Evolutionary conservation across 2,797 vertebrate genomes (phyloP).

Genomic region (Bradypodion ventrale): DNA sequence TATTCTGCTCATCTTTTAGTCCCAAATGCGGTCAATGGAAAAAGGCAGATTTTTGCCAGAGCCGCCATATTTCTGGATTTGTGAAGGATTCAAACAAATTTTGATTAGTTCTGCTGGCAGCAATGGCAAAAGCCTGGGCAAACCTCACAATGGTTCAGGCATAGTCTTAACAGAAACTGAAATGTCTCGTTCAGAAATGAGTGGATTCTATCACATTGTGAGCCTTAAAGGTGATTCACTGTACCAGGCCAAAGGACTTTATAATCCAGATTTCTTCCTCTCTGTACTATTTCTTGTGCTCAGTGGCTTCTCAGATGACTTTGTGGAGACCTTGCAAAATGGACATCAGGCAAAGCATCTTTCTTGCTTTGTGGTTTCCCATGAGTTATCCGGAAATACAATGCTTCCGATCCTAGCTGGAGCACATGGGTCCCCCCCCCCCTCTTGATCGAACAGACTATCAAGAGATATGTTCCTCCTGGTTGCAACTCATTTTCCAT

Average conservation of each 20-base stretch:
- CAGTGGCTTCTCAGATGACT: neutral
- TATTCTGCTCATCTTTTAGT: conserved; percentile 56
- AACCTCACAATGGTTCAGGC: neutral
- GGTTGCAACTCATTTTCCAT: too few species aligned
- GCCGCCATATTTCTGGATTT: conserved; percentile 41
- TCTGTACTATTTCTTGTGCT: neutral
- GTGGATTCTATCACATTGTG: neutral
- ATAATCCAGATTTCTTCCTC: neutral
- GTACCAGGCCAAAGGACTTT: neutral
- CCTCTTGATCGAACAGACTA: too few species aligned
- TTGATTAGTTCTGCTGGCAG: conserved; percentile 27
- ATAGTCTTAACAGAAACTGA: conserved; percentile 4
- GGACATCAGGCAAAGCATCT: neutral
- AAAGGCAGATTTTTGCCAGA: conserved; percentile 64
- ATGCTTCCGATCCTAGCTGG: neutral
- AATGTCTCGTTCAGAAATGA: neutral
- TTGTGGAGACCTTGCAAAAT: neutral
- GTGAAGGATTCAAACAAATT: conserved; percentile 30
- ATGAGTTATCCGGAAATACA: neutral
- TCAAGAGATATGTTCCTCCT: too few species aligned
- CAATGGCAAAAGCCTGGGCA: neutral
- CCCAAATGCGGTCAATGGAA: conserved; percentile 66
- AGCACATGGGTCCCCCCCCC: too few species aligned
- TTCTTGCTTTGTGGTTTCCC: neutral
- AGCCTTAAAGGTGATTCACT: neutral